Base-by-base conservation (phyloP, 2,113 vertebrate genomes). In the Anser brachyrhynchus region DNA sequence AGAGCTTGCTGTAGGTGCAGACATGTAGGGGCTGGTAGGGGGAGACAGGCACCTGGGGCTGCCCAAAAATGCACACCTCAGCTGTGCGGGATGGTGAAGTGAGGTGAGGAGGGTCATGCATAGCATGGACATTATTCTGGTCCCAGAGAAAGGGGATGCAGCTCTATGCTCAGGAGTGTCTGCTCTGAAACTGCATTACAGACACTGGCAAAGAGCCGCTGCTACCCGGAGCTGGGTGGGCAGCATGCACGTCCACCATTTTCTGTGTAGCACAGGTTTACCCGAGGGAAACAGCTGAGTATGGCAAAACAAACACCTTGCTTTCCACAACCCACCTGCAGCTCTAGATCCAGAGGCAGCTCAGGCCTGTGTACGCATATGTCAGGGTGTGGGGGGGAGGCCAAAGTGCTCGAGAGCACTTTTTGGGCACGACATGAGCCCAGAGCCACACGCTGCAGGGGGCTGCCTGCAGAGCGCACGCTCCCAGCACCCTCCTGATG, bases 141-240 rank as follows among this genome's bases (percentile, higher is more conserved):
- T 6, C 19, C n/a, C 61, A 46, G 41, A 33, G n/a, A 33, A 67
- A 8, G 12, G n/a, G 33, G 26, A 14, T 35, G 11, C 12, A 39
- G 54, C 62, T 49, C 39, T 49, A 33, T 49, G 18, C 13, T 33
- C 20, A 51, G 59, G 51, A 39, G 51, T 11, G 2, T 31, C 35
- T 0, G 5, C 17, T 26, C 9, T 0, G 1, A 39, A 4, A 0
- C 0, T 14, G 49, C 2, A 0, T 29, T 25, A 16, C 35, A 31
- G 73, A 31, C 12, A 3, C 11, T 3, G 9, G 35, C 0, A 33
- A 33, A 26, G 70, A 41, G 70, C 66, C 37, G 29, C 73, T 4
- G 1, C n/a, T 2, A 2, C 58, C 13, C 65, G 54, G 74, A n/a
- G 25, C 6, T 16, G 2, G 51, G 26, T 5, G 64, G 54, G 81